A percentile compares a stretch with the other conserved stretches of the same genome.
phyloP scores from a whole-genome alignment of 2,888 invertebrate species.

The Ditula angustiorana region DNA sequence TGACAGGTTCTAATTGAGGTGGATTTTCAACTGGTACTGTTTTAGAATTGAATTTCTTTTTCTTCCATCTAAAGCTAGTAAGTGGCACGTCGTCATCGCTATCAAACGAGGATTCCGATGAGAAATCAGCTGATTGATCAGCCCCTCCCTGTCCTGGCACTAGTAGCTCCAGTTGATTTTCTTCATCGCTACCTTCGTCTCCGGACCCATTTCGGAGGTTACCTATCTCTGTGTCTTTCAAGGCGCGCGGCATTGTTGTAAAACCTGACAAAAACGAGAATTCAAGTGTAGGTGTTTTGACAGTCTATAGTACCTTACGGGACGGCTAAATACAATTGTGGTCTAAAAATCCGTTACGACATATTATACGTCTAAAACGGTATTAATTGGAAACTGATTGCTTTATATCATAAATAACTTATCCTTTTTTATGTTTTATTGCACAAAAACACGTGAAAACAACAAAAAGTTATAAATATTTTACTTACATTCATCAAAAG shows the following conservation, averaged over 20 bases:
- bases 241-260: not conserved
- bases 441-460: too few species aligned
- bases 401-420: not conserved
- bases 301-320: too few species aligned
- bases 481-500: not conserved
- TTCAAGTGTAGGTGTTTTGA: not conserved
- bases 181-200: not conserved
- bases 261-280: not conserved
- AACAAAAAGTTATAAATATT: not conserved
- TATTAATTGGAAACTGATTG: not conserved
- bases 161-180: not conserved
- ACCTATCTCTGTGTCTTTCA: not conserved
- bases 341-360: not conserved
- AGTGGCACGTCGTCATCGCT: not conserved
- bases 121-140: not conserved
- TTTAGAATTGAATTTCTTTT: constrained; percentile 21
- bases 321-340: too few species aligned
- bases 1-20: not conserved
- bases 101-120: constrained; percentile 1
- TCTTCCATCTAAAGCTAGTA: too few species aligned
- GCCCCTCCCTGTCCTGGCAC: too few species aligned
- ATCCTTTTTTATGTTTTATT: too few species aligned
- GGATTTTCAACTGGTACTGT: constrained; percentile 2
- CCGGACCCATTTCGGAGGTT: not conserved
- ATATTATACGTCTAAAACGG: not conserved